Conservation (phyloP, 2,888 invertebrate genomes). For the Leptopilina syphax region DNA sequence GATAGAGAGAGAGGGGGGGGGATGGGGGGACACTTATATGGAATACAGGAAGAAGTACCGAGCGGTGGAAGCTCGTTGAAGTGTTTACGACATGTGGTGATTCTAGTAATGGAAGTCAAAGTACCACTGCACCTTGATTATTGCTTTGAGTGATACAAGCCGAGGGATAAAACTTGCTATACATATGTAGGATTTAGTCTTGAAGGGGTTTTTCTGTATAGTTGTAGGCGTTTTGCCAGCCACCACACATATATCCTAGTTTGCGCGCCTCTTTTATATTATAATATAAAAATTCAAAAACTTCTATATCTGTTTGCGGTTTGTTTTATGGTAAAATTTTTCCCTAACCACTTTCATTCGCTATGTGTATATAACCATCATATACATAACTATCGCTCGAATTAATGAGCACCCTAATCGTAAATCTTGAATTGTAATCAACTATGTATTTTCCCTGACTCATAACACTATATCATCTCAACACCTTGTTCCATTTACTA, state of each 20-base stretch:
- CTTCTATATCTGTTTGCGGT: conserved; percentile 1
- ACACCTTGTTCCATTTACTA: conserved; percentile 15
- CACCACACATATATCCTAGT: not conserved
- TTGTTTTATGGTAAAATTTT: not conserved
- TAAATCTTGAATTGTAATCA: conserved; percentile 38
- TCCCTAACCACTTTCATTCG: not conserved
- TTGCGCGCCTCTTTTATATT: not conserved
- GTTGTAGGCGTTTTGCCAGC: conserved; percentile 11
- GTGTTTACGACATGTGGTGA: conserved; percentile 41
- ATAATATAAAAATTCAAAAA: conserved; percentile 20
- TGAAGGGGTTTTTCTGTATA: not conserved
- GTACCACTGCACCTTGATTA: conserved; percentile 35
- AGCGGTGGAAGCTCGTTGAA: conserved; percentile 37
- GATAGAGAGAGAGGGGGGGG: not conserved
- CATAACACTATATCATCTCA: conserved; percentile 20
- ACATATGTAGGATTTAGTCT: not conserved
- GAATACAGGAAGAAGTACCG: conserved; percentile 36
- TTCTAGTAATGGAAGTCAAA: conserved; percentile 41
- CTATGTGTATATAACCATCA: not conserved
- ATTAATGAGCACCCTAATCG: conserved; percentile 34
- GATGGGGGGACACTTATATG: conserved; percentile 21
- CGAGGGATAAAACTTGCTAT: conserved; percentile 25
- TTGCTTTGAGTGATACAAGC: conserved; percentile 41
- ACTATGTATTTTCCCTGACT: conserved; percentile 16
- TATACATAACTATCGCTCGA: conserved; percentile 12